Conservation (phyloP, 2,888 invertebrate genomes). For the Drosophila anomalipes region DNA sequence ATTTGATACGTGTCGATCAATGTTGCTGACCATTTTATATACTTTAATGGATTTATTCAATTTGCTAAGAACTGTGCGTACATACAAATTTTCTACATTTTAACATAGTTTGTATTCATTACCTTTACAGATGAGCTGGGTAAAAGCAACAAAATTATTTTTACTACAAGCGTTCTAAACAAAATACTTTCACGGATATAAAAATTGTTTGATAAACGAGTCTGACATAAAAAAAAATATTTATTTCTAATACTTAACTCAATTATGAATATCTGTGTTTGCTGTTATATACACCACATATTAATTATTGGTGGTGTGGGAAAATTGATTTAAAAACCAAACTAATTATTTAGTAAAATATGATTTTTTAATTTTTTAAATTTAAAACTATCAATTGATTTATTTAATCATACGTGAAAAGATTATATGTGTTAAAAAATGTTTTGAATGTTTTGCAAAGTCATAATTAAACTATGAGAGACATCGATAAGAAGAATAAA, state of each 20-base stretch:
- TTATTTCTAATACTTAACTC: background rate
- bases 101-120: background rate
- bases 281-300: background rate
- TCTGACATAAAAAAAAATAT: background rate
- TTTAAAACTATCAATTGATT: background rate
- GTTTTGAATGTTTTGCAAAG: background rate
- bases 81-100: background rate
- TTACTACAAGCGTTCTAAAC: background rate
- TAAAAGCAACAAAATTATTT: background rate
- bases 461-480: background rate
- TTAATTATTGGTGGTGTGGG: background rate
- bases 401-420: background rate
- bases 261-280: rapidly evolving
- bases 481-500: too few relatives aligned
- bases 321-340: background rate
- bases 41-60: background rate
- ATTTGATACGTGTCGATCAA: conserved; percentile 4
- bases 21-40: background rate
- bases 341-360: background rate
- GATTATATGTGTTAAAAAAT: background rate
- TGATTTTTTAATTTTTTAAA: background rate
- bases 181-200: background rate
- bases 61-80: background rate
- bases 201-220: background rate
- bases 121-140: background rate